These are phyloP conservation scores for Tachystola acroxantha DNA, from an alignment of 2,888 invertebrate genomes.

Conservation along the genomic window DNA sequence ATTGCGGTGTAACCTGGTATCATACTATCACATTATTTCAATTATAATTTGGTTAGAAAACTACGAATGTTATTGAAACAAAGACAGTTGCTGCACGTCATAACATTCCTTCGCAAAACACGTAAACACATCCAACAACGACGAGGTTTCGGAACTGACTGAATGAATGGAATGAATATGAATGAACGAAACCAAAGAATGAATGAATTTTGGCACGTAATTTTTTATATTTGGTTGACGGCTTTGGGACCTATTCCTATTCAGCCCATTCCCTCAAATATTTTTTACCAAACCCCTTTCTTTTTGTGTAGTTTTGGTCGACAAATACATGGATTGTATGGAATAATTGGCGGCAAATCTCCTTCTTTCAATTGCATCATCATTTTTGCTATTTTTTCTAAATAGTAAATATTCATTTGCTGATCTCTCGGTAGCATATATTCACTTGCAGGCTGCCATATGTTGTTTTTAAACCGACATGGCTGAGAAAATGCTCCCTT, in stretches of 20 bases:
- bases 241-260: too few species aligned
- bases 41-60: constrained; percentile 36
- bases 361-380: constrained; percentile 32
- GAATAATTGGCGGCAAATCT: constrained; percentile 41
- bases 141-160: constrained; percentile 32
- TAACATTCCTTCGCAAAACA: constrained; percentile 64
- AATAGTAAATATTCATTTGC: constrained; percentile 47
- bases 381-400: constrained; percentile 46
- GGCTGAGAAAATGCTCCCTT: constrained; percentile 79
- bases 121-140: constrained; percentile 34
- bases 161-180: neutral
- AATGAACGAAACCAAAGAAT: neutral
- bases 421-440: constrained; percentile 52
- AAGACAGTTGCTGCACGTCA: constrained; percentile 75
- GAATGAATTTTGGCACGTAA: too few species aligned
- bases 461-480: constrained; percentile 49
- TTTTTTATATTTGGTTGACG: too few species aligned
- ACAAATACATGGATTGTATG: constrained; percentile 39
- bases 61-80: constrained; percentile 62
- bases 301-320: constrained; percentile 28
- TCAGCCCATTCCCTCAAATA: too few species aligned
- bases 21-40: constrained; percentile 55
- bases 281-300: constrained; percentile 26
- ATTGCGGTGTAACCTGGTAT: constrained; percentile 21
- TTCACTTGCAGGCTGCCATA: constrained; percentile 63